phyloP scores from a whole-genome alignment of 2,888 invertebrate species.

The Polydrusus pterygomalis region DNA sequence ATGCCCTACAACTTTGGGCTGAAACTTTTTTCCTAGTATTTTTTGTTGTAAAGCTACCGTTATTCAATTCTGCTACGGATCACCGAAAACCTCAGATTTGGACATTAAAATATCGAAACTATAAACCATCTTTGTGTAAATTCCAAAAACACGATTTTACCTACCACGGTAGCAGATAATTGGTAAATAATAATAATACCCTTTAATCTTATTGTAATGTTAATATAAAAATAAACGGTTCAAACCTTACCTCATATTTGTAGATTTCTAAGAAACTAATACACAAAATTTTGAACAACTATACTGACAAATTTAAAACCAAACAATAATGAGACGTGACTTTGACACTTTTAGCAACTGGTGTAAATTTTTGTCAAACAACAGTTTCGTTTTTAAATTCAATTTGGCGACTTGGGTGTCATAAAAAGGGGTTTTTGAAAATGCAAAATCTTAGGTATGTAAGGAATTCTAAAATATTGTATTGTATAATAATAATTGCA shows the following conservation, averaged over 20 bases:
- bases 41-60: no score
- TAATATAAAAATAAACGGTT: neutral
- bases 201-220: no score
- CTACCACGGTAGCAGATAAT: no score
- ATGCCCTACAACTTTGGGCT: no score
- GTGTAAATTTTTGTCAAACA: conserved; percentile 6
- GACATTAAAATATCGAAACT: no score
- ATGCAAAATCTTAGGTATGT: conserved; percentile 54
- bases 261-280: conserved; percentile 1
- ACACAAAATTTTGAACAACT: conserved; percentile 32
- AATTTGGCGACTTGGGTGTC: conserved; percentile 1
- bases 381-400: conserved; percentile 19
- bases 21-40: no score
- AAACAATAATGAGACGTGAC: conserved; percentile 7
- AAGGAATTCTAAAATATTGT: neutral
- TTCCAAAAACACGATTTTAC: no score
- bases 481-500: neutral
- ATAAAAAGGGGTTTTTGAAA: conserved; percentile 8
- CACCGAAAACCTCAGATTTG: no score
- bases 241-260: conserved; percentile 53
- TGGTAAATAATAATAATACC: no score
- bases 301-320: conserved; percentile 22
- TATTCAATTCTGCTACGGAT: no score
- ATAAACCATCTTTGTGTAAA: no score
- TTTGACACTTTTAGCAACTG: conserved; percentile 5